A percentile compares a stretch with the other conserved stretches of the same genome.
Conservation (phyloP, 1,140 invertebrate species). For the Watersipora subatra region DNA sequence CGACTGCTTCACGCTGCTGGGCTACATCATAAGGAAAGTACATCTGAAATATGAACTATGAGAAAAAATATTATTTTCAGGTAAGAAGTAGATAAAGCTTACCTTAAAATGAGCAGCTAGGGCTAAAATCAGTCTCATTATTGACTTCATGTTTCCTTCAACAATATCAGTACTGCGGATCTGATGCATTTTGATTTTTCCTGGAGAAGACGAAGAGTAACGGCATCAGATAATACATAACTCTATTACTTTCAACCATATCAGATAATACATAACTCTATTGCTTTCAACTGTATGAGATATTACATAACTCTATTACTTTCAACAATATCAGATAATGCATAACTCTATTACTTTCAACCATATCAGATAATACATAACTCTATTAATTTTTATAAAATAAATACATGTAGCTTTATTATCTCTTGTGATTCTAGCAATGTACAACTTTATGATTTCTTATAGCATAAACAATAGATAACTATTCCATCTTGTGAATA, state of each 20-base stretch:
- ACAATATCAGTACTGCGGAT: constrained; percentile 33
- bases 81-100: no score
- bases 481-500: no score
- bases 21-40: no score
- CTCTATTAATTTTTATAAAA: no score
- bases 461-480: no score
- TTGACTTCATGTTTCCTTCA: constrained; percentile 43
- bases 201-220: background rate
- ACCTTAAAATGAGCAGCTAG: constrained; percentile 45
- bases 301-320: constrained; percentile 11
- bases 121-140: constrained; percentile 44
- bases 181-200: constrained; percentile 3
- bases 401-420: no score
- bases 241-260: background rate
- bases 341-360: constrained; percentile 22
- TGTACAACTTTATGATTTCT: no score
- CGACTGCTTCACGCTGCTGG: no score
- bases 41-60: no score
- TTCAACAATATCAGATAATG: constrained; percentile 31
- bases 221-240: background rate
- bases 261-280: background rate
- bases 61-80: no score
- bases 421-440: no score
- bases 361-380: no score
- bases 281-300: constrained; percentile 5